Conservation (phyloP, 1,140 invertebrate genomes). For the Drosophila albomicans region DNA sequence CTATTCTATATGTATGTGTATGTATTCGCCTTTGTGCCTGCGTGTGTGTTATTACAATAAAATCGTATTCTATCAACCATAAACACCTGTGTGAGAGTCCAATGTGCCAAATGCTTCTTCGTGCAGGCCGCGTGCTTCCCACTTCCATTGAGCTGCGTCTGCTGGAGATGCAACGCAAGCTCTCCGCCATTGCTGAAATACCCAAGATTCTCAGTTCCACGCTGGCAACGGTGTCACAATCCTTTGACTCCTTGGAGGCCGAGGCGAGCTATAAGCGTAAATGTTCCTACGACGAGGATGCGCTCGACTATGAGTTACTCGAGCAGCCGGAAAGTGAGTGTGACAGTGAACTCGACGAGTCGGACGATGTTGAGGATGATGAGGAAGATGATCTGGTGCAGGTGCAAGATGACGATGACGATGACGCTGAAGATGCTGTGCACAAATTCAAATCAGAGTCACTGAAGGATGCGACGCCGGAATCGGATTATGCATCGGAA, state of each 20-base stretch:
- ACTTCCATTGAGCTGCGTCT: slow-evolving; percentile 74
- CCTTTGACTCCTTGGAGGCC: slow-evolving; percentile 66
- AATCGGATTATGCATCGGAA: slow-evolving; percentile 85
- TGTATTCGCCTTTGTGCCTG: slow-evolving; percentile 1
- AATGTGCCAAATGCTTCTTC: slow-evolving; percentile 16
- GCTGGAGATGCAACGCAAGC: slow-evolving; percentile 79
- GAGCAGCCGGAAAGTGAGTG: slow-evolving; percentile 26
- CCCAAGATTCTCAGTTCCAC: slow-evolving; percentile 80
- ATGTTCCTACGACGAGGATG: slow-evolving; percentile 81
- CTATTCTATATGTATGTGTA: slow-evolving; percentile 18
- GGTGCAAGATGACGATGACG: slow-evolving; percentile 38
- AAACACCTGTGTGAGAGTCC: slow-evolving; percentile 1
- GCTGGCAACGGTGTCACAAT: slow-evolving; percentile 80
- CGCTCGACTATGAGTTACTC: slow-evolving; percentile 71
- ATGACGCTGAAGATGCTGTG: not conserved
- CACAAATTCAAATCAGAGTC: slow-evolving; percentile 56
- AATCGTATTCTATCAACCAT: slow-evolving; percentile 26
- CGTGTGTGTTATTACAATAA: slow-evolving; percentile 55
- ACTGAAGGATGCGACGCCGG: slow-evolving; percentile 75
- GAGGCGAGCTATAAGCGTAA: slow-evolving; percentile 57
- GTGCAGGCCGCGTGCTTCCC: slow-evolving; percentile 58
- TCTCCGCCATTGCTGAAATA: slow-evolving; percentile 83
- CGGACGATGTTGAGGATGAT: slow-evolving; percentile 2
- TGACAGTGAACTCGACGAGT: slow-evolving; percentile 4
- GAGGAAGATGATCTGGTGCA: slow-evolving; percentile 55